A percentile compares a stretch with the other conserved stretches of the same genome.
Conservation (phyloP, 2,888 invertebrate genomes). For the Dorcus hopei region DNA sequence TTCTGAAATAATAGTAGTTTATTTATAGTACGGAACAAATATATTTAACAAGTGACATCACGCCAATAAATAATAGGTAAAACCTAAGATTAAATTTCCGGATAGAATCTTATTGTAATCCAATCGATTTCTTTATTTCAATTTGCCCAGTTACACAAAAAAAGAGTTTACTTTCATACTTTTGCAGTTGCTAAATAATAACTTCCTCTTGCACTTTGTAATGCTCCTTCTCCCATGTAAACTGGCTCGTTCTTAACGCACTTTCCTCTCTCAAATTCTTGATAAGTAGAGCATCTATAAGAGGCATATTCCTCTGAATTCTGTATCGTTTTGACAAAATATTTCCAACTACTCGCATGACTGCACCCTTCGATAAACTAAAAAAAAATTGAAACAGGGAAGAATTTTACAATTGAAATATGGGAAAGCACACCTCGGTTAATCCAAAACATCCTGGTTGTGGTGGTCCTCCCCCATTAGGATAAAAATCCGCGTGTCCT, state of each 20-base stretch:
- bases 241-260: conserved; percentile 16
- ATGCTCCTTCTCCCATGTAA: conserved; percentile 13
- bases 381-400: background rate
- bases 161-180: too few relatives aligned
- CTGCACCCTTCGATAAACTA: conserved; percentile 25
- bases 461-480: conserved; percentile 35
- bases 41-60: too few relatives aligned
- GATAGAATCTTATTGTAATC: too few relatives aligned
- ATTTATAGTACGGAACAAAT: too few relatives aligned
- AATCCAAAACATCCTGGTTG: conserved; percentile 39
- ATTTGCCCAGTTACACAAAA: too few relatives aligned
- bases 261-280: conserved; percentile 11
- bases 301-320: conserved; percentile 9
- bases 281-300: conserved; percentile 21
- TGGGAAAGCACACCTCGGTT: background rate
- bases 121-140: too few relatives aligned
- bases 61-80: too few relatives aligned
- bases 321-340: conserved; percentile 22
- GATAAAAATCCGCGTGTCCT: conserved; percentile 40
- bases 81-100: too few relatives aligned
- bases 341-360: conserved; percentile 23
- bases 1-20: too few relatives aligned
- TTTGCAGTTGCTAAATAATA: conserved; percentile 7
- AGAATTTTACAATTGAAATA: too few relatives aligned
- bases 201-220: conserved; percentile 4